These are phyloP conservation scores for Zoanthus gigantus DNA, from an alignment of 92 coral and sea anemone species.

Conservation along the genomic window DNA sequence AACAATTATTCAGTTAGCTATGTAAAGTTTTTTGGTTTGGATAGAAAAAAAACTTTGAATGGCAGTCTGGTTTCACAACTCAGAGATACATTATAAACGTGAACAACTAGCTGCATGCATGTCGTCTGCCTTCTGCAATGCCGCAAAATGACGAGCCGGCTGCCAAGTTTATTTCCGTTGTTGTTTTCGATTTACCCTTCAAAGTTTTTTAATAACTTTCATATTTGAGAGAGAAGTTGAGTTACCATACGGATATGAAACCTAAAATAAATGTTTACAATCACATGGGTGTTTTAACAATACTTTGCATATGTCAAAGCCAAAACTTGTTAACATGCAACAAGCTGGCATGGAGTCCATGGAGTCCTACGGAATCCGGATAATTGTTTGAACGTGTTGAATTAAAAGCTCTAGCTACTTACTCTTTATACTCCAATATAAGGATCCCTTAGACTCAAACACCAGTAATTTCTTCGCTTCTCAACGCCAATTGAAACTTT, in stretches of 20 bases:
- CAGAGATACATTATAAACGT: too few species aligned
- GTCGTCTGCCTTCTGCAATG: too few species aligned
- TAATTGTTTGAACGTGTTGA: neutral
- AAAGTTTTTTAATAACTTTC: neutral
- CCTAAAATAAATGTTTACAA: neutral
- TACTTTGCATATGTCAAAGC: slow-evolving; percentile 11
- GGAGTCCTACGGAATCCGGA: neutral
- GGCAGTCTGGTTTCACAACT: too few species aligned
- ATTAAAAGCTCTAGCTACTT: neutral
- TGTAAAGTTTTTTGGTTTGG: too few species aligned
- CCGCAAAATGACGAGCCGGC: neutral
- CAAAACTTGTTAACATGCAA: neutral
- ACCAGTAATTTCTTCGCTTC: neutral
- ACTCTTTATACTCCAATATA: neutral
- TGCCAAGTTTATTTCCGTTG: neutral
- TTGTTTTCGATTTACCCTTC: neutral
- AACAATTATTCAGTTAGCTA: too few species aligned
- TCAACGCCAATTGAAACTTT: neutral
- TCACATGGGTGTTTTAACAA: neutral
- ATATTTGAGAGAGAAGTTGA: neutral
- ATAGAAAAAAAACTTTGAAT: too few species aligned
- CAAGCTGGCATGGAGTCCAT: neutral
- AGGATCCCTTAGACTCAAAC: neutral
- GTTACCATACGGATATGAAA: slow-evolving; percentile 2
- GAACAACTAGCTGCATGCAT: too few species aligned